Base-by-base conservation (phyloP, 2,113 vertebrate species). In the Choloepus hoffmanni region DNA sequence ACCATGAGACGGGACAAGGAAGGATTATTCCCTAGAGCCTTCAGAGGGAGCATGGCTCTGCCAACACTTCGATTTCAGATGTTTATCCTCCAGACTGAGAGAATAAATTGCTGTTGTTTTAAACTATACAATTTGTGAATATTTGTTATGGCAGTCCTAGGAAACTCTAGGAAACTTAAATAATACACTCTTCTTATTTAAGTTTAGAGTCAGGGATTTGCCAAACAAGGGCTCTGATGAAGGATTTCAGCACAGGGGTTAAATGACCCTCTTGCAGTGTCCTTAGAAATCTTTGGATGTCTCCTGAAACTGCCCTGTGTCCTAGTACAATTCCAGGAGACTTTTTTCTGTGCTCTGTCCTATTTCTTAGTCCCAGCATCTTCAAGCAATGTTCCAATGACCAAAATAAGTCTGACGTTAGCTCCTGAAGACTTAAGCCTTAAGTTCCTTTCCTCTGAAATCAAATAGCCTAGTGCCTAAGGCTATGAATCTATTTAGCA, bases 161-260 rank as follows among this genome's bases (percentile, higher is more conserved):
- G 55, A 58, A 58, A 58, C 55, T 58, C 36, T 36, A 36, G 36
- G 36, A 36, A 36, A 36, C 36, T 36, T 36, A 36, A 36, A 36
- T 36, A 58, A 58, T 58, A 58, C 16, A 58, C 55, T 58, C 55
- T 90, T 93, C 24, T 81, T 90, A 63, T 76, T 92, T 65, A 67
- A 93, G 28, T 95, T 93, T 86, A 33, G 50, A 95, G 60, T 88
- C 36, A 74, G 21, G 18, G 40, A 86, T 88, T 96, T 97, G 40
- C 60, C 67, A 88, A 88, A 63, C 21, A 63, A 85, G 16, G 85
- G 18, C 67, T 92, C 63, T 72, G 67, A 43, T 96, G 30, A 94
- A 91, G 23, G n/a, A 91, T 55, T 90, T 92, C 28, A 77, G 16
- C 36, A 73, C 40, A 40, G 89, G 18, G n/a, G 62, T 82, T 88